Evolutionary conservation across 2,113 vertebrate genomes (phyloP).

Genomic region (Cynocephalus volans): DNA sequence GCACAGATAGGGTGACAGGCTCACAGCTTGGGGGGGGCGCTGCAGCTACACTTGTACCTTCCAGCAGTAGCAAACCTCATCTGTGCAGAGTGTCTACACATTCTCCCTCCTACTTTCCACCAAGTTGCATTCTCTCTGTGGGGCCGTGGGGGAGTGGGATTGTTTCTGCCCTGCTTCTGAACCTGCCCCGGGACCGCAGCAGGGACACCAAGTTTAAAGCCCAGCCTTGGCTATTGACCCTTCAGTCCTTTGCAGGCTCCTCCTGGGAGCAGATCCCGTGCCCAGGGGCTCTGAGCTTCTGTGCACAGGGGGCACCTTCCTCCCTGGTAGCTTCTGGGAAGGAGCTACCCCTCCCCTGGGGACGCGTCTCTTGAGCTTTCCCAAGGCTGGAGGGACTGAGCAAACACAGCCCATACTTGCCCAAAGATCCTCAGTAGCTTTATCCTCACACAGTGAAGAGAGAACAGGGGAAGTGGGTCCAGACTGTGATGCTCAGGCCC

Average conservation of each 20-base stretch:
- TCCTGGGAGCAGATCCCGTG: not conserved
- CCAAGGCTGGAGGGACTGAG: not conserved
- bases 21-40: too few relatives aligned
- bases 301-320: not conserved
- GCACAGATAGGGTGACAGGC: not conserved
- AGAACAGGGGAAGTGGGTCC: not conserved
- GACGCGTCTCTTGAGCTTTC: not conserved
- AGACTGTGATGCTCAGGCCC: not conserved
- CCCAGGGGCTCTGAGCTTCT: not conserved
- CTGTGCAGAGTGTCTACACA: too few relatives aligned
- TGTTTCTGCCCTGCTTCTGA: not conserved
- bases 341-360: not conserved
- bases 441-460: not conserved
- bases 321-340: not conserved
- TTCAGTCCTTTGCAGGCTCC: rapidly evolving
- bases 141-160: not conserved
- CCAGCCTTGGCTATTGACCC: not conserved
- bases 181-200: not conserved
- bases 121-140: too few relatives aligned
- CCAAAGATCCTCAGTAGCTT: rapidly evolving
- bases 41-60: too few relatives aligned
- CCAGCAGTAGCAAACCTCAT: too few relatives aligned
- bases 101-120: too few relatives aligned
- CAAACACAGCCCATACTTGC: too few relatives aligned
- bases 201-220: not conserved